Base-by-base conservation (phyloP, 2,797 vertebrate genomes). In the Varecia variegata region DNA sequence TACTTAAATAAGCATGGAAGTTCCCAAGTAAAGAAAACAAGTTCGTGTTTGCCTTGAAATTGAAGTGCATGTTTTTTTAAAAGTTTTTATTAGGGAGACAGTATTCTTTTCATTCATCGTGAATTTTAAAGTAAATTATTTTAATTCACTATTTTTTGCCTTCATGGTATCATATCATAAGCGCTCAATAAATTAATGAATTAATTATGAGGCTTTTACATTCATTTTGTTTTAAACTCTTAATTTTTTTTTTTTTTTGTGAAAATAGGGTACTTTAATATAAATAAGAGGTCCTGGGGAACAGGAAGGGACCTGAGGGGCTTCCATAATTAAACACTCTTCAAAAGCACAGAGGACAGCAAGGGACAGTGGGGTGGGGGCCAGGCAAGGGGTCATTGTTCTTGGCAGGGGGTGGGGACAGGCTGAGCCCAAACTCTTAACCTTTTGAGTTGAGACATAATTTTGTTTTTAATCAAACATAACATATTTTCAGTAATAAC, bases 251-350 rank as follows among this genome's bases (percentile, higher is more conserved):
- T 50, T 50, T 50, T 47, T 50, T 50, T 50, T 27, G 87, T 97
- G 97, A 97, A 97, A 98, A 98, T 71, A 25, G 93, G 92, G 90
- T 87, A 80, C 90, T 98, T 98, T 98, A 98, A 98, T 98, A 98
- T 98, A 98, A 98, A 98, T 98, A 98, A 94, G 82, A 96, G 96
- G 89, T 92, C 60, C 93, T 58, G 45, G 88, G 86, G 89, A 40
- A 35, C 65, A 58, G 68, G 93, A 84, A 88, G 25, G 79, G n/a
- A 71, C 94, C 85, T n/a, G 4, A 91, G 38, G 93, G 87, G 67
- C 83, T 93, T 96, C 97, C 97, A 98, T 98, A 98, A 98, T 88
- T 98, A 98, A 98, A 98, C 97, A 98, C 96, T 97, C 86, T 96
- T 97, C 81, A 87, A 96, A 97, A 96, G 96, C 93, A 97, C 97